A percentile compares a stretch with the other conserved stretches of the same genome.
phyloP scores from a whole-genome alignment of 1,140 invertebrate species.

The Magallana angulata region DNA sequence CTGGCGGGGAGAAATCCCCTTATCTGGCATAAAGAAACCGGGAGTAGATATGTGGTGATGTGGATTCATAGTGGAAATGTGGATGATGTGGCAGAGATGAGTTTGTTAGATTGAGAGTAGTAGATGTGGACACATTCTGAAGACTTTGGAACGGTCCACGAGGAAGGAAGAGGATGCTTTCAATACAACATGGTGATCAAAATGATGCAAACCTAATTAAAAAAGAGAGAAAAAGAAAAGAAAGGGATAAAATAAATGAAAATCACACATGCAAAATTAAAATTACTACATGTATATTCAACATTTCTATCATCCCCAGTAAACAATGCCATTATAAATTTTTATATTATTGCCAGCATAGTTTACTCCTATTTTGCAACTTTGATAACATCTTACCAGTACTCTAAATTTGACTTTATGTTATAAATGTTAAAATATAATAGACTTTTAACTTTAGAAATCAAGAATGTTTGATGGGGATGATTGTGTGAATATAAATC shows the following conservation, averaged over 20 bases:
- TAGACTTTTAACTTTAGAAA: no score
- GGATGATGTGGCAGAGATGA: slow-evolving; percentile 11
- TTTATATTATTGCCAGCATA: no score
- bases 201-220: slow-evolving; percentile 27
- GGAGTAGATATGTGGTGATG: slow-evolving; percentile 22
- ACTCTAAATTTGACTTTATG: no score
- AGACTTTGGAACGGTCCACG: slow-evolving; percentile 14
- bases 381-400: no score
- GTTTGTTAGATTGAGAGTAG: slow-evolving; percentile 19
- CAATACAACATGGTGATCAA: slow-evolving; percentile 19
- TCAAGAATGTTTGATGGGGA: no score
- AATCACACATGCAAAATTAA: not conserved
- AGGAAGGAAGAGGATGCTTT: slow-evolving; percentile 33
- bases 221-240: slow-evolving; percentile 8
- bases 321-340: no score
- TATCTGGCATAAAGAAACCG: slow-evolving; percentile 17
- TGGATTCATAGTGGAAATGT: slow-evolving; percentile 25
- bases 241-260: not conserved
- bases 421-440: no score
- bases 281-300: not conserved
- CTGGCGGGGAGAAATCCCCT: slow-evolving; percentile 21
- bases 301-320: no score
- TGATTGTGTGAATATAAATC: no score
- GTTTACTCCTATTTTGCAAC: no score
- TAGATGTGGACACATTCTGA: slow-evolving; percentile 18